Conservation (phyloP, 2,797 vertebrate genomes). For the Cynopterus sphinx region DNA sequence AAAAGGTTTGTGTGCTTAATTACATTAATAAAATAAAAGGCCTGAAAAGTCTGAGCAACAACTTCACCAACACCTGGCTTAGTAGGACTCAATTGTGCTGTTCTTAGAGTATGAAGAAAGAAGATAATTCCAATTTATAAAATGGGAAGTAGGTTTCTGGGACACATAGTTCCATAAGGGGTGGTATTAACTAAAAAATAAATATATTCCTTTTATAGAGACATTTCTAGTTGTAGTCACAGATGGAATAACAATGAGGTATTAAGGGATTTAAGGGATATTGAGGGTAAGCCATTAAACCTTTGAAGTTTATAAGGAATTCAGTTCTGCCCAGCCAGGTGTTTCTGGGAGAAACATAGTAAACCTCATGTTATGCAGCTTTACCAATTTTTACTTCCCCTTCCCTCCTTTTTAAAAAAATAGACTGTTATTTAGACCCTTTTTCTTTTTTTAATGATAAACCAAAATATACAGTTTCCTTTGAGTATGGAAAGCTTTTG, state of each 20-base stretch:
- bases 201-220: background rate
- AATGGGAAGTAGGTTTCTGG: background rate
- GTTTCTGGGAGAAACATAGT: background rate
- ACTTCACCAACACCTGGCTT: background rate
- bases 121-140: constrained; percentile 32
- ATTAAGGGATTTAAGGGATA: background rate
- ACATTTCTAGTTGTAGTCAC: background rate
- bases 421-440: background rate
- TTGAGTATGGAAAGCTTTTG: background rate
- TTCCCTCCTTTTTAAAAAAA: background rate
- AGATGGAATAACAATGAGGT: background rate
- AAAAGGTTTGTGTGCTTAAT: background rate
- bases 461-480: background rate
- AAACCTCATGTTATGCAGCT: background rate
- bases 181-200: background rate
- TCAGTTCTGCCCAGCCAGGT: background rate
- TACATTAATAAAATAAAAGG: background rate
- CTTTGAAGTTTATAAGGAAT: background rate
- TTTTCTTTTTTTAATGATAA: background rate
- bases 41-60: background rate
- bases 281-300: background rate
- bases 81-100: background rate
- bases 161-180: background rate
- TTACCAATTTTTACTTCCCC: background rate
- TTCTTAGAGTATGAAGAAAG: background rate